Percentiles rank a stretch among this genome's conserved stretches.
phyloP scores from a whole-genome alignment of 2,888 invertebrate genomes.

The Dendrolimus pini region DNA sequence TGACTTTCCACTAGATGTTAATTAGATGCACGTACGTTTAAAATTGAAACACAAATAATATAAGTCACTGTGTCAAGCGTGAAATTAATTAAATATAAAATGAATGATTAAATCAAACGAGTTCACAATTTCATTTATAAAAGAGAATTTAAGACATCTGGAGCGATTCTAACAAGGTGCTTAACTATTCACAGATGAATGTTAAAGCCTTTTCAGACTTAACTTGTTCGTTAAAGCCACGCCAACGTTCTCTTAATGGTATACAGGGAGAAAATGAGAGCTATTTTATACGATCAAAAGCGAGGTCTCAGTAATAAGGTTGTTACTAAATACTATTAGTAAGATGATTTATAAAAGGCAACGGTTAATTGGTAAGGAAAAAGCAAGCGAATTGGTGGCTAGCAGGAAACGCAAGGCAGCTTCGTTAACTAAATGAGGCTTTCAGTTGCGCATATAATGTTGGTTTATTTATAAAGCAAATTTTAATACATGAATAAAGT shows the following conservation, averaged over 20 bases:
- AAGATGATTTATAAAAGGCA: conserved; percentile 16
- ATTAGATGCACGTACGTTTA: too few relatives aligned
- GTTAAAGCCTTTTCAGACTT: conserved; percentile 43
- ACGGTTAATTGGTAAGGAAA: conserved; percentile 27
- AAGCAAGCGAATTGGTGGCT: conserved; percentile 2
- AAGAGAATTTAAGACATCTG: conserved; percentile 55
- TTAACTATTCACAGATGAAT: conserved; percentile 53
- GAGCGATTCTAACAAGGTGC: conserved; percentile 61
- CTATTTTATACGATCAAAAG: conserved; percentile 49
- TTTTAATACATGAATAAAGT: neutral
- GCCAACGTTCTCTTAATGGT: conserved; percentile 41
- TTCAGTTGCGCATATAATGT: conserved; percentile 6
- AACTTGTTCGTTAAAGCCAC: conserved; percentile 58
- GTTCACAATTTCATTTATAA: conserved; percentile 30
- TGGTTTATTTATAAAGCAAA: neutral
- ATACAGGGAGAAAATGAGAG: conserved; percentile 33
- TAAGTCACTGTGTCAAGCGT: conserved; percentile 28
- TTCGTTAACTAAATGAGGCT: conserved; percentile 1
- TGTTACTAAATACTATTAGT: conserved; percentile 30
- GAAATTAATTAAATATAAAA: conserved; percentile 37
- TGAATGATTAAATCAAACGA: conserved; percentile 30
- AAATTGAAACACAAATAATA: neutral
- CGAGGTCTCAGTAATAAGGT: conserved; percentile 39
- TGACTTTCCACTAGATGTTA: too few relatives aligned
- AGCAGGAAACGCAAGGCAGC: neutral